phyloP scores from a whole-genome alignment of 1,140 invertebrate species.

The Dendroctonus valens region DNA sequence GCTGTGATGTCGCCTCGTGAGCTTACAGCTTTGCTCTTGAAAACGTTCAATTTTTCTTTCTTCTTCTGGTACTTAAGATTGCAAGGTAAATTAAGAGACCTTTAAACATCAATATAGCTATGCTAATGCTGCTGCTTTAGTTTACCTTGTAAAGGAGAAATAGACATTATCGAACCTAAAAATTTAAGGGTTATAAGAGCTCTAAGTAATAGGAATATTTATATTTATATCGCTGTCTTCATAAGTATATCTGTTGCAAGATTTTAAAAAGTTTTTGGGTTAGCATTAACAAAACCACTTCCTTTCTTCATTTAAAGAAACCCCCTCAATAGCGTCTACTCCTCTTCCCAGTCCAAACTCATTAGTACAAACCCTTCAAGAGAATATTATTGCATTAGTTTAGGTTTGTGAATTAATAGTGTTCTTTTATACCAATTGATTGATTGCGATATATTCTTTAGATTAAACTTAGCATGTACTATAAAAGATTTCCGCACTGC shows the following conservation, averaged over 20 bases:
- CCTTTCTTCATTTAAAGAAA: background rate
- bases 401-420: background rate
- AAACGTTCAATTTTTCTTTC: background rate
- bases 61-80: too few species aligned
- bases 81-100: too few species aligned
- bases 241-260: too few species aligned
- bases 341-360: background rate
- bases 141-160: too few species aligned
- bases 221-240: too few species aligned
- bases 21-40: constrained; percentile 31
- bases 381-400: constrained; percentile 17
- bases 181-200: too few species aligned
- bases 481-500: constrained; percentile 15
- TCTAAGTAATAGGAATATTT: too few species aligned
- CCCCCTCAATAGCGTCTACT: background rate
- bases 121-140: too few species aligned
- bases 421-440: background rate
- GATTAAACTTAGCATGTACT: constrained; percentile 5
- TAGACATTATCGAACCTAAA: too few species aligned
- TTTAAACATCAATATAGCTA: too few species aligned
- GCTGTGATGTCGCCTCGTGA: constrained; percentile 34
- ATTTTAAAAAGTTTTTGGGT: too few species aligned
- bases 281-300: background rate
- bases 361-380: background rate
- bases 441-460: constrained; percentile 11